phyloP scores from a whole-genome alignment of 2,888 invertebrate genomes.

The Tetrapedia diversipes region DNA sequence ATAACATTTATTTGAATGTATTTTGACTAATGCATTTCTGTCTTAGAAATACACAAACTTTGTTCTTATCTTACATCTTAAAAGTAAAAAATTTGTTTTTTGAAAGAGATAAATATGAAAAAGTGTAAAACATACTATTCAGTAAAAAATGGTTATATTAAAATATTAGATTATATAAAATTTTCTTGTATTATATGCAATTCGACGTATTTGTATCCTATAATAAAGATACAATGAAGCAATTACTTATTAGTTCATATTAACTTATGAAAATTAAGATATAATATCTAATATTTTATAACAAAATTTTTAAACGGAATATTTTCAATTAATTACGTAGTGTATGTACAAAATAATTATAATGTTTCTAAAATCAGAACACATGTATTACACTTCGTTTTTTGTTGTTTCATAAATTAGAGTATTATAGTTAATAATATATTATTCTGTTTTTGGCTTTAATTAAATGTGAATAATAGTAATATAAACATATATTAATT shows the following conservation, averaged over 20 bases:
- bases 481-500: constrained; percentile 34
- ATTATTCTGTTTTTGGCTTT: constrained; percentile 32
- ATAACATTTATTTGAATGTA: constrained; percentile 23
- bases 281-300: constrained; percentile 15
- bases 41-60: constrained; percentile 33
- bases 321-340: constrained; percentile 1
- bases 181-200: constrained; percentile 15
- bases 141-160: constrained; percentile 61
- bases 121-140: constrained; percentile 58
- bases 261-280: constrained; percentile 30
- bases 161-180: constrained; percentile 61
- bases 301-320: constrained; percentile 32
- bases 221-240: constrained; percentile 38
- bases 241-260: constrained; percentile 22
- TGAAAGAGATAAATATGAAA: constrained; percentile 48
- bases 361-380: constrained; percentile 29
- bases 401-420: constrained; percentile 14
- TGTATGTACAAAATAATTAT: constrained; percentile 31
- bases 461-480: constrained; percentile 30
- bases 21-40: constrained; percentile 30
- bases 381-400: constrained; percentile 10
- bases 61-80: constrained; percentile 34
- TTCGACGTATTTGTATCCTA: constrained; percentile 40
- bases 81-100: constrained; percentile 37
- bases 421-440: constrained; percentile 8